These are phyloP conservation scores for Stegophylla sp. DNA, from an alignment of 2,888 invertebrate genomes.

Conservation along the genomic window DNA sequence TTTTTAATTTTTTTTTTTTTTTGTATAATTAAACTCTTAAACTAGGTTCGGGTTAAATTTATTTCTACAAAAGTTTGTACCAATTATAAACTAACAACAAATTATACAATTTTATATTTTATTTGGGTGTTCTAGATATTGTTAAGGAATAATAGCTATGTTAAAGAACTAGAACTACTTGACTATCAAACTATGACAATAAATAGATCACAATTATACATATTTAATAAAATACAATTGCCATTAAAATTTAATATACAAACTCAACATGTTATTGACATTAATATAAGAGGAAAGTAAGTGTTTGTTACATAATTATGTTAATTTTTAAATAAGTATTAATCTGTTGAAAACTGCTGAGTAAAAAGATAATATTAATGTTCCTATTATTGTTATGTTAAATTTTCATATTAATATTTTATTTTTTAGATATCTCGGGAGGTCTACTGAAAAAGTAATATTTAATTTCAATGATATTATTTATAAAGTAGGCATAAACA, in stretches of 20 bases:
- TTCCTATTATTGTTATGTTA: neutral
- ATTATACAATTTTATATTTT: neutral
- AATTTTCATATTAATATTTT: neutral
- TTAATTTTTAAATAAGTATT: no score
- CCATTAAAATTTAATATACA: constrained; percentile 23
- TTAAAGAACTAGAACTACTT: constrained; percentile 7
- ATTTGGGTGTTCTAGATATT: constrained; percentile 29
- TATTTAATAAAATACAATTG: constrained; percentile 21
- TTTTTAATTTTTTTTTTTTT: neutral
- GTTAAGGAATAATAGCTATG: constrained; percentile 49
- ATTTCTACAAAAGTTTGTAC: neutral
- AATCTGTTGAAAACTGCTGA: neutral
- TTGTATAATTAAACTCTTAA: neutral
- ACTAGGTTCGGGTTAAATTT: neutral
- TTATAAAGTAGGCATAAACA: constrained; percentile 46
- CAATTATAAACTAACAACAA: neutral
- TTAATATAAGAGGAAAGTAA: constrained; percentile 39
- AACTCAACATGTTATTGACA: constrained; percentile 41
- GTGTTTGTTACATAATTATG: neutral
- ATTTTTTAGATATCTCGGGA: constrained; percentile 43
- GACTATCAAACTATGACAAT: constrained; percentile 39
- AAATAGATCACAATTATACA: constrained; percentile 36
- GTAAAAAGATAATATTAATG: neutral
- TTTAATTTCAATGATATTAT: constrained; percentile 34
- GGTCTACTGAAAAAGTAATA: constrained; percentile 44